These are phyloP conservation scores for Exaiptasia diaphana DNA, from an alignment of 64 coral and sea anemone species.

Conservation along the genomic window DNA sequence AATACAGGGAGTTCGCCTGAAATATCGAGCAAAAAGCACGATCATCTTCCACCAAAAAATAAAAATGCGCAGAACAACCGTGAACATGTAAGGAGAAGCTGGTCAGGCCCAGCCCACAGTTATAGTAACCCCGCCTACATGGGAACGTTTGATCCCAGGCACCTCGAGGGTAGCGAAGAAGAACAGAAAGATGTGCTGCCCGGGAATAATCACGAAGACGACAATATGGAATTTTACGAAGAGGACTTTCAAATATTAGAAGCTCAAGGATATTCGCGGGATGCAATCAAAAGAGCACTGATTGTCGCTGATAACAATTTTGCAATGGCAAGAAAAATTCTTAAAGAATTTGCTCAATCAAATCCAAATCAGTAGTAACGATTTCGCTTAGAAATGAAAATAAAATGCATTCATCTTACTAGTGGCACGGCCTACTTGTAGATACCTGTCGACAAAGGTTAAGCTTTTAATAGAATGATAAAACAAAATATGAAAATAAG, in stretches of 20 bases:
- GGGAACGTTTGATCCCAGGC: conserved; percentile 52
- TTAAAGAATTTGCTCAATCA: conserved; percentile 75
- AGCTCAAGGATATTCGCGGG: conserved; percentile 85
- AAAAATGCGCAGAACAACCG: neutral
- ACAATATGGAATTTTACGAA: conserved; percentile 90
- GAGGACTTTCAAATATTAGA: conserved; percentile 99
- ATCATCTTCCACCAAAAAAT: conserved; percentile 13
- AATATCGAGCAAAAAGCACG: neutral
- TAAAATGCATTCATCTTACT: no score
- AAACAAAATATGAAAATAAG: no score
- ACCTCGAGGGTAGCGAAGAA: conserved; percentile 40
- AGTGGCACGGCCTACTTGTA: no score
- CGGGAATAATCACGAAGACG: conserved; percentile 23
- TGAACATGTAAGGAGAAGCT: conserved; percentile 34
- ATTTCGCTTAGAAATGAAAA: neutral
- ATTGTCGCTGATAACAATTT: conserved; percentile 99
- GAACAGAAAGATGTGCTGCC: conserved; percentile 1
- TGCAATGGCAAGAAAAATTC: conserved; percentile 99
- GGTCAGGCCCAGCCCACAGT: conserved; percentile 62
- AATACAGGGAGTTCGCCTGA: conserved; percentile 39
- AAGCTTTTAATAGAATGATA: no score
- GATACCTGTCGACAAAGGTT: no score
- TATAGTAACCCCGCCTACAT: conserved; percentile 90
- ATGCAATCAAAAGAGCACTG: conserved; percentile 88
- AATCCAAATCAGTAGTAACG: no score